Percentiles rank a stretch among this genome's conserved stretches.
Evolutionary conservation across 1,140 invertebrate species (phyloP).

Genomic region (Sminthurinus signatus): DNA sequence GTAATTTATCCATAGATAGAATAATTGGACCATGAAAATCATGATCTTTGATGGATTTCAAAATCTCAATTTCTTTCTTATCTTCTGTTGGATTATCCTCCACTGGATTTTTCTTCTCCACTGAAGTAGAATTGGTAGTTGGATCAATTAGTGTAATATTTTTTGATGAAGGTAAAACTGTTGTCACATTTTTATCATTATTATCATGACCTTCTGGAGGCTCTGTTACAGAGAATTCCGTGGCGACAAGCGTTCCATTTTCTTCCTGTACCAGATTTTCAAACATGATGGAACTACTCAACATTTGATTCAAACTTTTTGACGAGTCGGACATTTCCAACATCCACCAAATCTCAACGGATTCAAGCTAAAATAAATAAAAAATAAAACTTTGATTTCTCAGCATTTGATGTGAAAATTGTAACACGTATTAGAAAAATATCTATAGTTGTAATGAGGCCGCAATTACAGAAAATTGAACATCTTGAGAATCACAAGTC

Average conservation of each 20-base stretch:
- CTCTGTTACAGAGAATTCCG: neutral
- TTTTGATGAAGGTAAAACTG: neutral
- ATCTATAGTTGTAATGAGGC: neutral
- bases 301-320: neutral
- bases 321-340: neutral
- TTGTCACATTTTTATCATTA: neutral
- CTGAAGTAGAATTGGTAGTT: neutral
- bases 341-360: constrained; percentile 3
- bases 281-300: too few relatives aligned
- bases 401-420: neutral
- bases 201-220: neutral
- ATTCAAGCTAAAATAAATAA: neutral
- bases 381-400: neutral
- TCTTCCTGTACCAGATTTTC: neutral
- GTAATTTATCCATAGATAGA: neutral
- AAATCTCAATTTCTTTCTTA: neutral
- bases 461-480: constrained; percentile 3
- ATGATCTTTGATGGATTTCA: constrained; percentile 3
- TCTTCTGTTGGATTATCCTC: neutral
- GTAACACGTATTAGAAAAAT: neutral
- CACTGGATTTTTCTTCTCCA: neutral
- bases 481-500: constrained; percentile 1
- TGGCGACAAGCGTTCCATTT: neutral
- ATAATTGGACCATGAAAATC: constrained; percentile 1
- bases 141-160: too few relatives aligned